phyloP scores from a whole-genome alignment of 2,113 vertebrate species.

The Chaetorhynchus papuensis region DNA sequence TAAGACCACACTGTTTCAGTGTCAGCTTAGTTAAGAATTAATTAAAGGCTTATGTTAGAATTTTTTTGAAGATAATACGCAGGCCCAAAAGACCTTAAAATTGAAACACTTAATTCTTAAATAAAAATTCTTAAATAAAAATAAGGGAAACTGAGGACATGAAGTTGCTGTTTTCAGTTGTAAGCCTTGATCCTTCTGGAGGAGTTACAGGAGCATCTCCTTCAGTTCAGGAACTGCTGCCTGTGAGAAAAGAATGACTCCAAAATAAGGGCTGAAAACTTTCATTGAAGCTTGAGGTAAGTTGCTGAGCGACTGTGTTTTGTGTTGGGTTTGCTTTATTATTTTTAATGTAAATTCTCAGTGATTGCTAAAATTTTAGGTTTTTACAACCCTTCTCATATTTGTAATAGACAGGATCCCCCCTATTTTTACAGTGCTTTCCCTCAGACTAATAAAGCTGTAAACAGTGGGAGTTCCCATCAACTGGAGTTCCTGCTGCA shows the following conservation, averaged over 20 bases:
- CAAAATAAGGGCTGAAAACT: background rate
- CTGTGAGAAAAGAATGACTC: background rate
- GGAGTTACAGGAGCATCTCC: background rate
- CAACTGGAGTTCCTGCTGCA: background rate
- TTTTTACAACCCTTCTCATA: background rate
- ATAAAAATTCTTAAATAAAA: too few species aligned
- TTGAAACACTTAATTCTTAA: accelerated
- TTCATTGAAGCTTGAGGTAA: background rate
- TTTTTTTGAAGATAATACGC: background rate
- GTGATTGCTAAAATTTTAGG: background rate
- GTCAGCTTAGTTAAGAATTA: background rate
- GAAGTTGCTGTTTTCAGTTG: background rate
- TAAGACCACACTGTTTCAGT: background rate
- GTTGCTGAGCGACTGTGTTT: background rate
- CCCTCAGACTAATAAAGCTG: background rate
- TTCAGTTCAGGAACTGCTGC: background rate
- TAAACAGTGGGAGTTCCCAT: background rate
- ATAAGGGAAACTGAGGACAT: background rate
- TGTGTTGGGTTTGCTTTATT: background rate
- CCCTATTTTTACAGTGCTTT: background rate
- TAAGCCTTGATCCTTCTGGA: background rate
- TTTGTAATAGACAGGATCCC: background rate
- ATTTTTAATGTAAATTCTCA: background rate
- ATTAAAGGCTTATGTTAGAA: background rate
- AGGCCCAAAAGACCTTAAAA: background rate